Percentiles rank a stretch among this genome's conserved stretches.
Evolutionary conservation across 1,140 invertebrate genomes (phyloP).

Genomic region (Apocrypta bakeri): DNA sequence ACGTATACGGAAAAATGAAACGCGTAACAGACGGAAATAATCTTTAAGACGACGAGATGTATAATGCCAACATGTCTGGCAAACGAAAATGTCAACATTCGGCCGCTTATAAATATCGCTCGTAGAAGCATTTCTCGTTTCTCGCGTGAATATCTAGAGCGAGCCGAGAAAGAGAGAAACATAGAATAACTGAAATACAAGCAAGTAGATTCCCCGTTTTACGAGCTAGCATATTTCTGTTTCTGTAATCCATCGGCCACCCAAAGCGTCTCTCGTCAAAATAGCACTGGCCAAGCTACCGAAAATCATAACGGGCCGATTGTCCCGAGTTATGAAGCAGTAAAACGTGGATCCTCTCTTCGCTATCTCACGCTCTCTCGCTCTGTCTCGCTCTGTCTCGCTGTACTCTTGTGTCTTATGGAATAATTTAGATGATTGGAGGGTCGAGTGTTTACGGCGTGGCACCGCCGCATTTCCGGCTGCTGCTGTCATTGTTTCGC

Average conservation of each 20-base stretch:
- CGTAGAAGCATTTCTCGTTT: background rate
- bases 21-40: background rate
- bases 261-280: slow-evolving; percentile 69
- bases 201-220: slow-evolving; percentile 53
- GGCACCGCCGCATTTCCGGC: slow-evolving; percentile 54
- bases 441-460: slow-evolving; percentile 61
- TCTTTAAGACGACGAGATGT: background rate
- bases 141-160: background rate
- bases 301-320: slow-evolving; percentile 73
- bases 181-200: background rate
- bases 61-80: slow-evolving; percentile 23
- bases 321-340: slow-evolving; percentile 75
- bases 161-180: slow-evolving; percentile 2
- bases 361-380: slow-evolving; percentile 44
- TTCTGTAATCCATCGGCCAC: slow-evolving; percentile 67
- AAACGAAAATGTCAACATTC: slow-evolving; percentile 27
- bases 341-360: slow-evolving; percentile 63
- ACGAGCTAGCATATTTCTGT: slow-evolving; percentile 74
- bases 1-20: too few species aligned
- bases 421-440: slow-evolving; percentile 74
- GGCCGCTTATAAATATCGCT: background rate
- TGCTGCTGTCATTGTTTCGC: slow-evolving; percentile 52
- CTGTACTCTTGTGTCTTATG: slow-evolving; percentile 59
- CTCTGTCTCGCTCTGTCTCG: slow-evolving; percentile 44
- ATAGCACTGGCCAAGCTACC: slow-evolving; percentile 64